Conservation (phyloP, 2,888 invertebrate species). For the Fabriciana adippe region DNA sequence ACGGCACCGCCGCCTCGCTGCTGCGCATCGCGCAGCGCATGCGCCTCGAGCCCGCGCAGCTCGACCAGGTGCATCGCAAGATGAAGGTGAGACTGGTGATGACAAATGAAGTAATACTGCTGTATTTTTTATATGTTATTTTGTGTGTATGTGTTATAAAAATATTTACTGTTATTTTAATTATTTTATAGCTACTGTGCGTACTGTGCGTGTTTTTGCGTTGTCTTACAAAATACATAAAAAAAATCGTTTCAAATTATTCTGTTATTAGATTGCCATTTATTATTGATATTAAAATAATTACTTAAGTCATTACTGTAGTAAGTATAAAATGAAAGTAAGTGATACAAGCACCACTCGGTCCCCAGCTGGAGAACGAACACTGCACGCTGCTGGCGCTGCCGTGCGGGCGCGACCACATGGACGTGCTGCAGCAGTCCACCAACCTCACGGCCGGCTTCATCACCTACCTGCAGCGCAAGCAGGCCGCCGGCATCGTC, state of each 20-base stretch:
- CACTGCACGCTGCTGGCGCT: slow-evolving; percentile 97
- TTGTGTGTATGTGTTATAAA: no score
- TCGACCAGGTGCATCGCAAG: slow-evolving; percentile 97
- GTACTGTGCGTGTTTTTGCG: no score
- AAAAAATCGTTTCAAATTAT: no score
- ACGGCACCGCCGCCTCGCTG: slow-evolving; percentile 92
- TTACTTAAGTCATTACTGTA: no score
- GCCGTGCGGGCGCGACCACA: slow-evolving; percentile 96
- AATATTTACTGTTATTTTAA: no score
- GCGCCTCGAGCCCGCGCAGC: slow-evolving; percentile 96
- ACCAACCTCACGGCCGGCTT: slow-evolving; percentile 95
- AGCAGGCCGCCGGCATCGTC: slow-evolving; percentile 99
- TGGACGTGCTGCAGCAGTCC: slow-evolving; percentile 96
- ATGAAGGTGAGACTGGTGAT: slow-evolving; percentile 88
- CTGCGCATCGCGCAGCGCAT: slow-evolving; percentile 98
- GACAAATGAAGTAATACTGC: not conserved
- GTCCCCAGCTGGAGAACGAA: slow-evolving; percentile 92
- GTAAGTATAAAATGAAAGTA: not conserved
- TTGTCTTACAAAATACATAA: no score
- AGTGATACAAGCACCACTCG: slow-evolving; percentile 17
- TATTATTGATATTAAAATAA: no score
- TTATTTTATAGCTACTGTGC: no score
- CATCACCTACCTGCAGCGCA: slow-evolving; percentile 97
- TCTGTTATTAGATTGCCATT: no score
- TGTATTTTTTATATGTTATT: no score